Percentiles rank a stretch among this genome's conserved stretches.
These are phyloP conservation scores for Nesometra sesokonis DNA, from an alignment of 35 echinoderm and acorn worm species.

Conservation along the genomic window DNA sequence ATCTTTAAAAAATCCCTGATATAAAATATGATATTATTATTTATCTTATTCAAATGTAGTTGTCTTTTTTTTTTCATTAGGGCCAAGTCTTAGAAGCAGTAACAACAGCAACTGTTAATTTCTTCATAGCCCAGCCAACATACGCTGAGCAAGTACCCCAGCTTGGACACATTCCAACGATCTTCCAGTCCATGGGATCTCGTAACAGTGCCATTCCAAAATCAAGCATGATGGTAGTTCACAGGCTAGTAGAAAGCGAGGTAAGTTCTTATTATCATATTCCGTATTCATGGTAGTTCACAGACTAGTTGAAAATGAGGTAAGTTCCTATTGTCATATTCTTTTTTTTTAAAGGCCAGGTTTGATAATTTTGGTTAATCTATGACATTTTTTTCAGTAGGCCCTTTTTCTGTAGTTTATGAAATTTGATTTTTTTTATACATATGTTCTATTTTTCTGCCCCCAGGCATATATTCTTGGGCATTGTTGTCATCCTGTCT, in stretches of 20 bases:
- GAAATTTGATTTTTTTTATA: too few relatives aligned
- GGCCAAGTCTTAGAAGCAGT: conserved; percentile 76
- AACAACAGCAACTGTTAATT: conserved; percentile 75
- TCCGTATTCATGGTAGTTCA: conserved; percentile 20
- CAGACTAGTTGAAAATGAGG: conserved; percentile 70
- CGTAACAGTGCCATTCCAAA: conserved; percentile 85
- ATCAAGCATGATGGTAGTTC: conserved; percentile 46
- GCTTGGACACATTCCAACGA: conserved; percentile 81
- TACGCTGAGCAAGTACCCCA: conserved; percentile 82
- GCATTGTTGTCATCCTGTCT: too few relatives aligned
- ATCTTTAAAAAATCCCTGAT: too few relatives aligned
- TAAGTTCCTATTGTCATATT: conserved; percentile 15
- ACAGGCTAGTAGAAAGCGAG: conserved; percentile 68
- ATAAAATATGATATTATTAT: too few relatives aligned
- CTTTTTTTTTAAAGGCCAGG: not conserved
- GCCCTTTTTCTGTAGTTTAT: too few relatives aligned
- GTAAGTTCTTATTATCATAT: conserved; percentile 27
- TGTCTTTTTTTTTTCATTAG: conserved; percentile 14
- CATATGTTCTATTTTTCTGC: too few relatives aligned
- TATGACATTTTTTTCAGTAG: too few relatives aligned
- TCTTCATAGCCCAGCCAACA: conserved; percentile 76
- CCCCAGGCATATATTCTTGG: too few relatives aligned
- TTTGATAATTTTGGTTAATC: too few relatives aligned
- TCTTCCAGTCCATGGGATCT: conserved; percentile 51
- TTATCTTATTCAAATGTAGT: too few relatives aligned